phyloP scores from a whole-genome alignment of 92 coral and sea anemone species.

The Porites cylindrica region DNA sequence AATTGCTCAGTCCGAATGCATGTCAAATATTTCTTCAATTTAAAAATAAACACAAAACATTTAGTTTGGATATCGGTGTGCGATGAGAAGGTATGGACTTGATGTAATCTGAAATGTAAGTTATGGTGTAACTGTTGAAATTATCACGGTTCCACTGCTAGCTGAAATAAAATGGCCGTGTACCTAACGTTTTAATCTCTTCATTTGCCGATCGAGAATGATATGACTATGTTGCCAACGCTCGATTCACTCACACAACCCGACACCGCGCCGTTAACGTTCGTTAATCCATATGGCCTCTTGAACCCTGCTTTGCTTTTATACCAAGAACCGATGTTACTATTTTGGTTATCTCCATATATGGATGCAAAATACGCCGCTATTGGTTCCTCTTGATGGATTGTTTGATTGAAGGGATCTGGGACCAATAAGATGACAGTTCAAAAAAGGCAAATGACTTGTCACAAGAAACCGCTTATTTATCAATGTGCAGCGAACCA shows the following conservation, averaged over 20 bases:
- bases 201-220: background rate
- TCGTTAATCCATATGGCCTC: background rate
- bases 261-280: background rate
- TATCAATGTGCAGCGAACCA: conserved; percentile 83
- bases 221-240: background rate
- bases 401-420: conserved; percentile 79
- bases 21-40: too few relatives aligned
- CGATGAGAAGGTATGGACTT: too few relatives aligned
- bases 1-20: too few relatives aligned
- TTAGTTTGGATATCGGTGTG: too few relatives aligned
- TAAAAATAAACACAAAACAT: too few relatives aligned
- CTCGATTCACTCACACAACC: background rate
- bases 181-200: background rate
- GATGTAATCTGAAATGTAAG: background rate
- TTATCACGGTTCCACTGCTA: background rate
- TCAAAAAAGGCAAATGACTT: conserved; percentile 83
- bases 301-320: background rate
- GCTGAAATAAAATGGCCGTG: background rate
- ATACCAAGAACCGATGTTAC: conserved; percentile 63
- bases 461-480: conserved; percentile 69
- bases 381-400: conserved; percentile 71
- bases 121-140: background rate
- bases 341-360: conserved; percentile 96
- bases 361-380: conserved; percentile 86
- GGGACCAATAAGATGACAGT: conserved; percentile 81